phyloP scores from a whole-genome alignment of 2,888 invertebrate species.

The Melipona bicolor region DNA sequence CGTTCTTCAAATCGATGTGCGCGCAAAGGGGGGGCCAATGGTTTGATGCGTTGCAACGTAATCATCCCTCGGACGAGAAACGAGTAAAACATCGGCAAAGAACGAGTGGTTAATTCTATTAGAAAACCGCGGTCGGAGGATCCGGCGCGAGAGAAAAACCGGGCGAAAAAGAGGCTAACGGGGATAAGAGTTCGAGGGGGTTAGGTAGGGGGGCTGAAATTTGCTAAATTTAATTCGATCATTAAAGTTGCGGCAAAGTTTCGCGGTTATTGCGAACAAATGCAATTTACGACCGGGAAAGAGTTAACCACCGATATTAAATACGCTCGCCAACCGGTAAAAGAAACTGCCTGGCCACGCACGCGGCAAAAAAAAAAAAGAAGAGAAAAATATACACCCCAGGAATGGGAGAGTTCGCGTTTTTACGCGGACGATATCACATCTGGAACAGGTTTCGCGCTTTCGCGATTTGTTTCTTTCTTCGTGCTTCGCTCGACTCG shows the following conservation, averaged over 20 bases:
- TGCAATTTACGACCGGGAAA: background rate
- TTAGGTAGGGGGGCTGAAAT: background rate
- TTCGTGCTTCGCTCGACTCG: no score
- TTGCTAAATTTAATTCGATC: slow-evolving; percentile 26
- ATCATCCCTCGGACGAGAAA: slow-evolving; percentile 13
- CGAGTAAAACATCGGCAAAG: slow-evolving; percentile 18
- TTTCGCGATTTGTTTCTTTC: no score
- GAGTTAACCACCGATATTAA: slow-evolving; percentile 12
- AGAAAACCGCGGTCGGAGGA: background rate
- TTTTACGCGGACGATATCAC: background rate
- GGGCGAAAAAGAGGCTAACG: no score
- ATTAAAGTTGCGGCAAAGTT: slow-evolving; percentile 29
- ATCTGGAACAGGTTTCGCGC: background rate
- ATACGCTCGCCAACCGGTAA: background rate
- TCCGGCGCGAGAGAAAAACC: background rate
- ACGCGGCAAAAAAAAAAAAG: background rate
- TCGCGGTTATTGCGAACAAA: slow-evolving; percentile 2
- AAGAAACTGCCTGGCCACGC: background rate
- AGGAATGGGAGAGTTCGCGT: background rate
- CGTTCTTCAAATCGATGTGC: background rate
- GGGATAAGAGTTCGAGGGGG: background rate
- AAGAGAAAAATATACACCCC: no score
- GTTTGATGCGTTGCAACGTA: slow-evolving; percentile 18
- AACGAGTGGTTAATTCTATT: slow-evolving; percentile 27
- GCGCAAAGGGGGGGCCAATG: background rate